A percentile compares a stretch with the other conserved stretches of the same genome.
Evolutionary conservation across 2,113 vertebrate genomes (phyloP).

Genomic region (Pagrus major): DNA sequence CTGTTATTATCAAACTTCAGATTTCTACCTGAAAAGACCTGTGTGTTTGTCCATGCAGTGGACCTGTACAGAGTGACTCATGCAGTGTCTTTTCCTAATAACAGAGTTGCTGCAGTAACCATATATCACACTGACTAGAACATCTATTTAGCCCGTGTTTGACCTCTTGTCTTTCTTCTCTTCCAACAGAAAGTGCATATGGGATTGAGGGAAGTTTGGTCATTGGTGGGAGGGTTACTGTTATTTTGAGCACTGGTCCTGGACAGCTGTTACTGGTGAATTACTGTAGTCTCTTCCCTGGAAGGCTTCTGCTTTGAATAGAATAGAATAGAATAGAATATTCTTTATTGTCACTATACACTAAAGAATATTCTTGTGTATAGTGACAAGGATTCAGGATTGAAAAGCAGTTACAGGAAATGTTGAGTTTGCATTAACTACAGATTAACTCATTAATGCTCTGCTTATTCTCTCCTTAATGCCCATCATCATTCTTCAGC

Average conservation of each 20-base stretch:
- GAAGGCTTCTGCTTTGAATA: slow-evolving; percentile 6
- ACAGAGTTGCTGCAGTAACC: slow-evolving; percentile 42
- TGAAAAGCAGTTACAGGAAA: slow-evolving; percentile 27
- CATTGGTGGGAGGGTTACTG: background rate
- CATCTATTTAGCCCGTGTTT: slow-evolving; percentile 7
- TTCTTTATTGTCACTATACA: no score
- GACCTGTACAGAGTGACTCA: slow-evolving; percentile 20
- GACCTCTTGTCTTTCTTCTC: slow-evolving; percentile 11
- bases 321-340: no score
- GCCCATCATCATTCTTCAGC: background rate
- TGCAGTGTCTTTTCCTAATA: slow-evolving; percentile 21
- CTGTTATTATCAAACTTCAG: slow-evolving; percentile 27
- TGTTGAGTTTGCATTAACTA: background rate
- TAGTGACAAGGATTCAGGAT: no score
- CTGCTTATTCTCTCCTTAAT: background rate
- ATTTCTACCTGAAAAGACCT: slow-evolving; percentile 14
- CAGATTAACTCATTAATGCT: background rate
- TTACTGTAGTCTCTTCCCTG: no score
- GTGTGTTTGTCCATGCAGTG: slow-evolving; percentile 22
- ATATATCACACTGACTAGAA: slow-evolving; percentile 24
- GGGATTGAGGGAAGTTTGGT: background rate
- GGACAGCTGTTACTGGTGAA: background rate
- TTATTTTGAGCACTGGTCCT: slow-evolving; percentile 11
- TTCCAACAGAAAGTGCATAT: background rate
- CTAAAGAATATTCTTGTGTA: no score